These are phyloP conservation scores for Orius laevigatus DNA, from an alignment of 1,140 invertebrate species.

Conservation along the genomic window DNA sequence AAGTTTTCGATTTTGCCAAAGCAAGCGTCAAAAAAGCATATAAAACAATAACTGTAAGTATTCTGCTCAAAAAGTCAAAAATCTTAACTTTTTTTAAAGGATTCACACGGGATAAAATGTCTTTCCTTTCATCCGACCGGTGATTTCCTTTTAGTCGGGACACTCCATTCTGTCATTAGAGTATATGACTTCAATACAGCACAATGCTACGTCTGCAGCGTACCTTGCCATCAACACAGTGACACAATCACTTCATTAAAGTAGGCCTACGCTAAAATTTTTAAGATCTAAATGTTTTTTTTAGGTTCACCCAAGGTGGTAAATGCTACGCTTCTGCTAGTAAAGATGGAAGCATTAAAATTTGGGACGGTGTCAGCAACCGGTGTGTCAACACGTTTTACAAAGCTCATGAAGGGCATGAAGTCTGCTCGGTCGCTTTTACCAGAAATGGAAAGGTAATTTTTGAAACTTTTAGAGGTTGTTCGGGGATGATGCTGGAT, in stretches of 20 bases:
- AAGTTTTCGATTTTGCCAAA: constrained; percentile 96
- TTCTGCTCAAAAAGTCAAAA: background rate
- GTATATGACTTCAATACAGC: constrained; percentile 90
- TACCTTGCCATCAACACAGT: constrained; percentile 83
- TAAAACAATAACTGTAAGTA: constrained; percentile 65
- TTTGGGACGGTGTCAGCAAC: constrained; percentile 92
- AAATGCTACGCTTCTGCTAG: constrained; percentile 80
- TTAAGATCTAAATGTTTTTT: constrained; percentile 2
- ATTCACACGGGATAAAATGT: constrained; percentile 75
- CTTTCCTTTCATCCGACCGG: constrained; percentile 90
- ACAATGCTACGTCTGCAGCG: constrained; percentile 87
- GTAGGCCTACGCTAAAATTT: constrained; percentile 30
- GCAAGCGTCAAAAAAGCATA: constrained; percentile 95
- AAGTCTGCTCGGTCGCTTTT: constrained; percentile 88
- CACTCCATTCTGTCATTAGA: constrained; percentile 76
- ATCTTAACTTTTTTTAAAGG: constrained; percentile 33
- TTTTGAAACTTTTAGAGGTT: too few species aligned
- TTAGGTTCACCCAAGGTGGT: constrained; percentile 56
- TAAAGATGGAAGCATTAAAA: constrained; percentile 84
- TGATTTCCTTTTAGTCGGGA: constrained; percentile 85
- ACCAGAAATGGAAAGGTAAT: constrained; percentile 90
- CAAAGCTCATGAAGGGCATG: constrained; percentile 83
- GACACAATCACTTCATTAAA: constrained; percentile 70
- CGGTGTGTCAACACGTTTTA: constrained; percentile 87
- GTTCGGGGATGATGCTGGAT: too few species aligned